Evolutionary conservation across 2,113 vertebrate species (phyloP), one percentile per base, ranked within the genome.

Genomic region (Oncorhynchus tshawytscha): DNA sequence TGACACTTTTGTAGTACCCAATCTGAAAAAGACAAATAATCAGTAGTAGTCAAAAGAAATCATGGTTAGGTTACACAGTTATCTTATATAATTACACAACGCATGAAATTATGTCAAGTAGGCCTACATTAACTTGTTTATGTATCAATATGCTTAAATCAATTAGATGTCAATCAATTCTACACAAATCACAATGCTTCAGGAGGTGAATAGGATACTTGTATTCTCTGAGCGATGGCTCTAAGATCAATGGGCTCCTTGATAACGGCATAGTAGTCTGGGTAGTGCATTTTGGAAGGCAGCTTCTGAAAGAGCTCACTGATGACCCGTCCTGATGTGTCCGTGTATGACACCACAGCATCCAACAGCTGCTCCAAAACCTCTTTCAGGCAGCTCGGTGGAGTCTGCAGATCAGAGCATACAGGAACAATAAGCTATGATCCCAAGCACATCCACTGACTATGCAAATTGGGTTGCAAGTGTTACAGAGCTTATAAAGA

Each of bases 271-370:
- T 99, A 99, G 94, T 99, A 99, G 92, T 99, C 97, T 89, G 98
- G 98, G 91, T 99, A 99, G 95, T 99, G 97, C 98, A 98, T 94
- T 97, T 98, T 99, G 83, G 98, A 99, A 83, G 98, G 98, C 81
- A 99, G 92, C 82, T 99, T 99, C 94, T 99, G 97, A 89, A 99
- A 99, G 80, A 99, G 95, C 82, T 99, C 97, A 78, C 98, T 99
- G 87, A 98, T 92, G 60, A 96, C 87, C 76, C 82, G 95, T 78
- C 98, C 98, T 86, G 96, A 94, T 78, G 96, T 93, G 88, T 99
- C 97, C 84, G 94, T 90, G 81, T 95, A 95, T 78, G 96, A 94
- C 80, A 95, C 97, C 78, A 99, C 75, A 78, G 96, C 94, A 89
- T 98, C 97, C 73, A 99, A 93, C 72, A 99, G 95, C 87, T 99